Evolutionary conservation across 2,113 vertebrate species (phyloP), one percentile per base, ranked within the genome.

Genomic region (Sula dactylatra): DNA sequence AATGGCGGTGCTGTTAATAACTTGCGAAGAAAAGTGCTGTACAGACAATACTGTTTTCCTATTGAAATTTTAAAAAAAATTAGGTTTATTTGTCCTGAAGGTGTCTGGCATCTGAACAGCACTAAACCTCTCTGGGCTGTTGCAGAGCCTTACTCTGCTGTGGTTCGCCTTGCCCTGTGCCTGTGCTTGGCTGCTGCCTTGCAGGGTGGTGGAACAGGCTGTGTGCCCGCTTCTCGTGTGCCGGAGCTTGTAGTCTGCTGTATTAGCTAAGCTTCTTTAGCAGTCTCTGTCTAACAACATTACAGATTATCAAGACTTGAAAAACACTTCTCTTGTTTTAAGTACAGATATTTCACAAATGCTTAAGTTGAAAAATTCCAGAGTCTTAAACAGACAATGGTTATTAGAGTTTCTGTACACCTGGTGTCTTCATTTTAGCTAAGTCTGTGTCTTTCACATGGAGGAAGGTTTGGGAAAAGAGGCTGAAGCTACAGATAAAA

Each of bases 221-320:
- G 38, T 1, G 8, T 5, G 80, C 55, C 80, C 2, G 29, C 79
- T 32, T 21, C 59, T 44, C 6, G 2, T 13, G 22, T 40, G 69
- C 55, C 0, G 2, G 31, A 13, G 76, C 40, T 16, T 2, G 26
- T 20, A 9, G 44, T 1, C 42, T 0, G 4, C 74, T 34, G 8
- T 2, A 2, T 11, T 13, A 9, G 50, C 73, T 74, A 38, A 91
- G 94, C 90, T 65, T 7, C 94, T 94, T 82, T 86, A 40, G 69
- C 80, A 50, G 55, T 24, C 62, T 69, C 55, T 88, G 65, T 77
- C 69, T 76, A 18, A 82, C 56, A 82, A 21, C 52, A 11, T 52
- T 19, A 10, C 56, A 79, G 84, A 36, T 84, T 54, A 74, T 7
- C 44, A 42, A 6, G 88, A 42, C 84, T 70, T 58, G 88, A 64